Conservation (phyloP, 2,797 vertebrate genomes). For the Ptychobarbus kaznakovi region DNA sequence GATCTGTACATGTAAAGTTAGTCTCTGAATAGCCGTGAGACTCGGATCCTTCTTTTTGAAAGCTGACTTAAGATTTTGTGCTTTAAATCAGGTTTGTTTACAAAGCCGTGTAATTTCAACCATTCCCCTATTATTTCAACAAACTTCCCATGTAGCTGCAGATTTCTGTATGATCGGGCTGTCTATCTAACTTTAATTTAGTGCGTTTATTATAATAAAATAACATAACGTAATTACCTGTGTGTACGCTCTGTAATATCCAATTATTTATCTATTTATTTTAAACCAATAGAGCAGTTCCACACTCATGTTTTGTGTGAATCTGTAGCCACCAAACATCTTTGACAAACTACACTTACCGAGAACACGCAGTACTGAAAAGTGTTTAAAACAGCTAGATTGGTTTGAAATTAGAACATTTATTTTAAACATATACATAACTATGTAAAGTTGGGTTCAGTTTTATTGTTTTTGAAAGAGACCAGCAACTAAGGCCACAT, state of each 20-base stretch:
- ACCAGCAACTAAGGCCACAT: not conserved
- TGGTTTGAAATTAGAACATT: not conserved
- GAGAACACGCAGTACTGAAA: not conserved
- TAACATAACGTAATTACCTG: not conserved
- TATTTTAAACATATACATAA: not conserved
- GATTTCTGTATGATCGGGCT: not conserved
- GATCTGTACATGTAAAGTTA: constrained; percentile 52
- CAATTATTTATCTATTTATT: not conserved
- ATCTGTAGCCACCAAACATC: not conserved
- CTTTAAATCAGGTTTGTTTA: constrained; percentile 29
- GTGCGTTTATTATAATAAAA: constrained; percentile 10
- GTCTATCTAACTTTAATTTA: not conserved
- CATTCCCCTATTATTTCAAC: constrained; percentile 4
- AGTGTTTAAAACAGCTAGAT: not conserved
- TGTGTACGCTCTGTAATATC: not conserved
- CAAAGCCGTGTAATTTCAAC: constrained; percentile 13
- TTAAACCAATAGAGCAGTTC: not conserved
- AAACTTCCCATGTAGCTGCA: not conserved
- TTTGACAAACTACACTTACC: not conserved
- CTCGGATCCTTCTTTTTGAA: constrained; percentile 42
- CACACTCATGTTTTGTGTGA: not conserved
- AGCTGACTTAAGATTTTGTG: constrained; percentile 6
- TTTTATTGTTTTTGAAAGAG: not conserved
- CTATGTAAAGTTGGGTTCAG: not conserved
- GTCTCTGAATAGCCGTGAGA: constrained; percentile 53